phyloP scores from a whole-genome alignment of 2,888 invertebrate species.

The Diabrotica balteata region DNA sequence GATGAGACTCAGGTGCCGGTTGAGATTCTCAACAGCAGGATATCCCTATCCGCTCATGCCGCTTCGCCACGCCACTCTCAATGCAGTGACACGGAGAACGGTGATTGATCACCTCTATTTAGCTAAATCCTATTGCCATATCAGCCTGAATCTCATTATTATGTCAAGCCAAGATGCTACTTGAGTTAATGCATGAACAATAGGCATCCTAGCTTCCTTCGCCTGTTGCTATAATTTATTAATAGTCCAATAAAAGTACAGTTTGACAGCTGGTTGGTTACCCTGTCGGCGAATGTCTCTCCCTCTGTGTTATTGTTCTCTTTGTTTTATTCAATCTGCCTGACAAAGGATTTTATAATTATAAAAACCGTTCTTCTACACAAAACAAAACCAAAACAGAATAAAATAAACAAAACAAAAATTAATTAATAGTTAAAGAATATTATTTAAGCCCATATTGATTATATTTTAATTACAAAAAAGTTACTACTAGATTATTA shows the following conservation, averaged over 20 bases:
- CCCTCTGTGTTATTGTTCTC: neutral
- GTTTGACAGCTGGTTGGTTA: constrained; percentile 38
- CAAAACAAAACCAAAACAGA: too few relatives aligned
- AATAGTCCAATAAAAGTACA: constrained; percentile 62
- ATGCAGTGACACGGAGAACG: constrained; percentile 57
- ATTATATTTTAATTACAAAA: too few relatives aligned
- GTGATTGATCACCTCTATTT: constrained; percentile 58
- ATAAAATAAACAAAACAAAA: too few relatives aligned
- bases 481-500: too few relatives aligned
- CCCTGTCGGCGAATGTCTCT: neutral
- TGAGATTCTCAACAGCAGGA: constrained; percentile 47
- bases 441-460: too few relatives aligned
- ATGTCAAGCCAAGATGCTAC: constrained; percentile 62
- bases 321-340: constrained; percentile 12
- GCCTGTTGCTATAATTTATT: constrained; percentile 63
- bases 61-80: constrained; percentile 41
- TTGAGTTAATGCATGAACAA: constrained; percentile 61
- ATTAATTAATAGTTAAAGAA: too few relatives aligned
- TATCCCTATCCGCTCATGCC: constrained; percentile 40
- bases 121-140: constrained; percentile 59
- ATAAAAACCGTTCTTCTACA: too few relatives aligned
- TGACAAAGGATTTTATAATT: neutral
- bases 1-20: constrained; percentile 55
- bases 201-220: constrained; percentile 56
- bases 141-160: constrained; percentile 62